Evolutionary conservation across 1,140 invertebrate species (phyloP).

Genomic region (Musca domestica): DNA sequence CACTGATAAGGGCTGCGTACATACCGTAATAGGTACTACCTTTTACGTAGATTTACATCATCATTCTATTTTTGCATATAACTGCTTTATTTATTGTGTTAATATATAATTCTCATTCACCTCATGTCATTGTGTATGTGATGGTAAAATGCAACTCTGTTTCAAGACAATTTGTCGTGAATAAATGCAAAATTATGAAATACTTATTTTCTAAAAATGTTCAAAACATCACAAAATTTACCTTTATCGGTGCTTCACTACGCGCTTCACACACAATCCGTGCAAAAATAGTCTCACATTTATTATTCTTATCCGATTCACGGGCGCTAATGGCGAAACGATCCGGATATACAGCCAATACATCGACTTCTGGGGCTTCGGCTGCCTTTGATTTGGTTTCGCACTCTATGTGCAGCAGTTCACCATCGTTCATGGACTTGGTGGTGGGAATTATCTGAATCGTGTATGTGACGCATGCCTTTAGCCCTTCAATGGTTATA

Average conservation of each 20-base stretch:
- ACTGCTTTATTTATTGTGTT: too few species aligned
- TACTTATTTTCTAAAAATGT: too few species aligned
- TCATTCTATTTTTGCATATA: too few species aligned
- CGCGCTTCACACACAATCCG: constrained; percentile 34
- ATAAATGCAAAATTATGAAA: too few species aligned
- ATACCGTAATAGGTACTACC: too few species aligned
- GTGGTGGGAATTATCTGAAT: constrained; percentile 47
- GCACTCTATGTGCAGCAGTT: constrained; percentile 26
- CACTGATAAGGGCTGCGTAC: too few species aligned
- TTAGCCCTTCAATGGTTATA: constrained; percentile 31
- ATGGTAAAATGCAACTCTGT: too few species aligned
- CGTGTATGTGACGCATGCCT: constrained; percentile 40
- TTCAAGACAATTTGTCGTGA: too few species aligned
- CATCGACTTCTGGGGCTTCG: constrained; percentile 27
- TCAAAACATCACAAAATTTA: neutral
- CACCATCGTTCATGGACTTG: constrained; percentile 33
- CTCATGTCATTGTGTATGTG: too few species aligned
- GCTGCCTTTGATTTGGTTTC: constrained; percentile 38
- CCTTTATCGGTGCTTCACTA: neutral
- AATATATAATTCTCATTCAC: too few species aligned
- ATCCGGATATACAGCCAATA: constrained; percentile 29
- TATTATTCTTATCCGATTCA: constrained; percentile 39
- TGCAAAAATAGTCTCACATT: constrained; percentile 42
- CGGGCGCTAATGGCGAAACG: constrained; percentile 38
- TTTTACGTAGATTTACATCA: too few species aligned